Conservation (phyloP, 2,888 invertebrate genomes). For the Stenolophus ochropezus region DNA sequence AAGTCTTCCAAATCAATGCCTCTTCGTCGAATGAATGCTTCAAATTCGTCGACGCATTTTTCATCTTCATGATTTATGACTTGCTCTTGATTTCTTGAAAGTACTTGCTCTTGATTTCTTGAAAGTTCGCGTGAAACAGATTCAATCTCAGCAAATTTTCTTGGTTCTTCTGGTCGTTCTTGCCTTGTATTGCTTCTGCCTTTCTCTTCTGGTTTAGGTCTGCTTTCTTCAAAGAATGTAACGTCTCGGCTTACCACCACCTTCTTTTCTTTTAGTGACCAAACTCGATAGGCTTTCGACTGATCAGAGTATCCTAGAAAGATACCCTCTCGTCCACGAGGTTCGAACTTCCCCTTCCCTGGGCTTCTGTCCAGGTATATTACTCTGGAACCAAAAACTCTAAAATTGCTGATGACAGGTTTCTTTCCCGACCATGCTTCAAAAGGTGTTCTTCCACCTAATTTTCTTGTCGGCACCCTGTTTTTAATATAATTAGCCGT, state of each 20-base stretch:
- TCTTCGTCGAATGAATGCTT: too few relatives aligned
- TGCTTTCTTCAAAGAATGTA: too few relatives aligned
- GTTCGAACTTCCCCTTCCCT: slow-evolving; percentile 64
- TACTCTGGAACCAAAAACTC: slow-evolving; percentile 66
- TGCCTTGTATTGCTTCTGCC: too few relatives aligned
- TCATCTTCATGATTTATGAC: neutral
- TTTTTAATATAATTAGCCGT: too few relatives aligned
- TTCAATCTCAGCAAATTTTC: neutral
- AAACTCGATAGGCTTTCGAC: neutral
- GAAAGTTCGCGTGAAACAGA: neutral
- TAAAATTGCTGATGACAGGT: slow-evolving; percentile 63
- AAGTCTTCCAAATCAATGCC: too few relatives aligned
- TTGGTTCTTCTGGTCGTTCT: neutral
- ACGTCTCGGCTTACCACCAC: too few relatives aligned
- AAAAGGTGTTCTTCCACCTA: too few relatives aligned
- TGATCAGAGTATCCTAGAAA: slow-evolving; percentile 64
- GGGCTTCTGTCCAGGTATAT: slow-evolving; percentile 62
- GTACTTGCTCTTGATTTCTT: too few relatives aligned
- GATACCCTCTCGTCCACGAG: slow-evolving; percentile 63
- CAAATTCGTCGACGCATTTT: too few relatives aligned
- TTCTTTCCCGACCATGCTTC: slow-evolving; percentile 63
- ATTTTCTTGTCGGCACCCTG: too few relatives aligned
- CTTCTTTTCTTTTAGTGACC: neutral
- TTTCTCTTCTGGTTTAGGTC: too few relatives aligned
- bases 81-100: too few relatives aligned